phyloP scores from a whole-genome alignment of 1,140 invertebrate genomes.

The Bombus vancouverensis region DNA sequence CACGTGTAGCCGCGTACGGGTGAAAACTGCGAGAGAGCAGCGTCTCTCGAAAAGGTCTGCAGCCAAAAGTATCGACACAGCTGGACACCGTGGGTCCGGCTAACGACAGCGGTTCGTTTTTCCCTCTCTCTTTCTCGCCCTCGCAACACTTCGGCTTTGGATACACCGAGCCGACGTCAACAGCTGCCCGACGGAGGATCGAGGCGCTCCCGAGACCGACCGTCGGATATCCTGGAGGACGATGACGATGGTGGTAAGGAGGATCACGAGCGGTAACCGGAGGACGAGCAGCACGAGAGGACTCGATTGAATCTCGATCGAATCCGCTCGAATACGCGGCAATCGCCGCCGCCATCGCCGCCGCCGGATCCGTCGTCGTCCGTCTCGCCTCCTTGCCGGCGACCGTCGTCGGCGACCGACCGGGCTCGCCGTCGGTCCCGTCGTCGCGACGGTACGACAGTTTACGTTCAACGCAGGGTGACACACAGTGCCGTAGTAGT shows the following conservation, averaged over 20 bases:
- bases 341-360: background rate
- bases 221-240: constrained; percentile 31
- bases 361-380: background rate
- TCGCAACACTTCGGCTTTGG: background rate
- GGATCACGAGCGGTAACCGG: constrained; percentile 35
- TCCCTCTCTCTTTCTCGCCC: background rate
- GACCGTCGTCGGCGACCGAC: constrained; percentile 45
- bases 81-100: background rate
- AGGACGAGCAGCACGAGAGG: constrained; percentile 55
- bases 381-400: background rate
- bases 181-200: background rate
- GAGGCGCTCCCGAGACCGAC: background rate
- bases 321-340: background rate
- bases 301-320: constrained; percentile 53
- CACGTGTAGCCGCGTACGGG: constrained; percentile 50
- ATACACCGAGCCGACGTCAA: background rate
- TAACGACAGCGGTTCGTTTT: background rate
- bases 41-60: background rate
- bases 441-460: constrained; percentile 51
- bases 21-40: constrained; percentile 41
- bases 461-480: background rate
- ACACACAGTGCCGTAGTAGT: constrained; percentile 7
- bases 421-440: constrained; percentile 39
- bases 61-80: no score
- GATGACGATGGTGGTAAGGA: constrained; percentile 44